Base-by-base conservation (phyloP, 53 echinoderm and acorn worm genomes). In the Henricia sp. region DNA sequence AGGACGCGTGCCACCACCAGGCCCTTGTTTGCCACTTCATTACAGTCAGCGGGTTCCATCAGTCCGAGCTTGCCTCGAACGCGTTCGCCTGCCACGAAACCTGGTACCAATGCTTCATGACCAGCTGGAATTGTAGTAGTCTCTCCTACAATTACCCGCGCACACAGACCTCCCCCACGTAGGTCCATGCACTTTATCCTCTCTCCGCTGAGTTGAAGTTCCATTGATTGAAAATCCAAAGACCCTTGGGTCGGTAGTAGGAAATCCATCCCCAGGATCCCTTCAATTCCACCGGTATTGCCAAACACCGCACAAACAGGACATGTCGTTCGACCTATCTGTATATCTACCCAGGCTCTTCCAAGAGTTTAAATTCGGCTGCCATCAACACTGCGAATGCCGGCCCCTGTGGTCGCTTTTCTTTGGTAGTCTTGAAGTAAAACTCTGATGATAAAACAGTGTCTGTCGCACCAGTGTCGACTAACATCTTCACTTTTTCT, bases 391-490 rank as follows among this genome's bases (percentile, higher is more conserved):
- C 70, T 84, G 37, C 67, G 53, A 46, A 84, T 71, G 0, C 60
- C 60, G 27, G 38, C 23, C 6, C 21, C 29, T 19, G 24, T 40
- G 71, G 71, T n/a, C 84, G 70, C 6, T 84, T 84, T 46, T 43
- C 71, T 37, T 16, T 23, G 52, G 87, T 52, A 16, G 77, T 77
- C 4, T 27, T 37, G 41, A 65, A 65, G 48, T 87, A 87, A 21
- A 87, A 16, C 39, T 63, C 36, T 17, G 87, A 74, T 3, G 87
- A 87, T 55, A 87, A 37, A 9, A 87, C 53, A 16, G 87, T 66
- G 43, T 86, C 86, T 4, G 74, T 74, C 4, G 86, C 86, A 16
- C 86, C 76, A 2, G 67, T 76, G 46, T 86, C 86, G 21, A 76
- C 86, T 67, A 75, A 52, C 14, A 86, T 19, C 26, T 46, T 74